A percentile compares a stretch with the other conserved stretches of the same genome.
phyloP scores from a whole-genome alignment of 2,888 invertebrate species.

The Allophyes oxyacanthae region DNA sequence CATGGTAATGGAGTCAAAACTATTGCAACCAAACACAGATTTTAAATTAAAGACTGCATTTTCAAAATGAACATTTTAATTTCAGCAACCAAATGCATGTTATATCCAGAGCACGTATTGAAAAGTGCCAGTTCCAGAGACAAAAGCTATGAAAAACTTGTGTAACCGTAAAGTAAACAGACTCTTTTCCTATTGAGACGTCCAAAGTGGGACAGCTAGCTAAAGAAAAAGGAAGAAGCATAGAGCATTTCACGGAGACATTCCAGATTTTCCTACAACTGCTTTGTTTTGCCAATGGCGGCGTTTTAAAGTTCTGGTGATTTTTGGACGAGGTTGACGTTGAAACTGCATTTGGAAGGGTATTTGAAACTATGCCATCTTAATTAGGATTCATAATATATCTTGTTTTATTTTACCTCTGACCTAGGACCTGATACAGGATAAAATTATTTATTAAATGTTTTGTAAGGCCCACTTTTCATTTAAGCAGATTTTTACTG shows the following conservation, averaged over 20 bases:
- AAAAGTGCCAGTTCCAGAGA: conserved; percentile 48
- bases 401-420: too few relatives aligned
- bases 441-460: too few relatives aligned
- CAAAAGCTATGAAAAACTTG: conserved; percentile 60
- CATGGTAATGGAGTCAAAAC: too few relatives aligned
- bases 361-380: too few relatives aligned
- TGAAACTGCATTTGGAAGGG: neutral
- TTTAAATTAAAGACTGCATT: conserved; percentile 17
- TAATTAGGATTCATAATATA: too few relatives aligned
- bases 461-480: too few relatives aligned
- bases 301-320: conserved; percentile 49
- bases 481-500: too few relatives aligned
- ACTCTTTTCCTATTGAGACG: conserved; percentile 53
- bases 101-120: conserved; percentile 52
- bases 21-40: too few relatives aligned
- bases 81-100: conserved; percentile 31
- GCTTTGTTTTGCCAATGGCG: conserved; percentile 56
- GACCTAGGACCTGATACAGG: too few relatives aligned
- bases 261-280: conserved; percentile 55
- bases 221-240: conserved; percentile 49
- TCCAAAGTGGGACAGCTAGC: conserved; percentile 56
- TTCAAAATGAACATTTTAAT: conserved; percentile 42
- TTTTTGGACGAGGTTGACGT: conserved; percentile 19
- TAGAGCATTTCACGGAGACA: conserved; percentile 50
- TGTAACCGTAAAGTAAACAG: conserved; percentile 57